phyloP scores from a whole-genome alignment of 2,113 vertebrate species.

The Trichomycterus rosablanca region DNA sequence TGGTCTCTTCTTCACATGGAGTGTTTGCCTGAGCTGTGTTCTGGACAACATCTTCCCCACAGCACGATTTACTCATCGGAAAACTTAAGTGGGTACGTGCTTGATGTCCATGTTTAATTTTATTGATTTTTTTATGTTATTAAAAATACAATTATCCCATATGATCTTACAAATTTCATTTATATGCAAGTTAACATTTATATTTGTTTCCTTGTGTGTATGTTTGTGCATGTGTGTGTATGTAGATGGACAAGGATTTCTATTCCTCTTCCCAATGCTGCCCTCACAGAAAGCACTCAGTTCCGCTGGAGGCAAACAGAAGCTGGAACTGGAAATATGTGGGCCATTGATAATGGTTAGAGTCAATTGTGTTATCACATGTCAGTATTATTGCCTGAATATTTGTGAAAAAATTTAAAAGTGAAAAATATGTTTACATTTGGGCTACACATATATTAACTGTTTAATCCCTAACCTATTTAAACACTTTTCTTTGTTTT shows the following conservation, averaged over 20 bases:
- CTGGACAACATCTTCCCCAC: constrained; percentile 88
- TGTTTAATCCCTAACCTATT: too few relatives aligned
- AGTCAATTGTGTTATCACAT: too few relatives aligned
- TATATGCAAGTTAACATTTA: too few relatives aligned
- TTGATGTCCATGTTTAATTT: background rate
- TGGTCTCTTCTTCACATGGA: constrained; percentile 92
- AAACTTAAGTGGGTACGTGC: constrained; percentile 89
- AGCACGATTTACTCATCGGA: constrained; percentile 93
- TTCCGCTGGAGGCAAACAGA: constrained; percentile 93
- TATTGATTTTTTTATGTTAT: too few relatives aligned
- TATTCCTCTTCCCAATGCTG: constrained; percentile 87
- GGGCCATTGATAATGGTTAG: constrained; percentile 95
- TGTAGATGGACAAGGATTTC: constrained; percentile 93
- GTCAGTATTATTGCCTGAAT: too few relatives aligned
- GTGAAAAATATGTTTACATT: too few relatives aligned
- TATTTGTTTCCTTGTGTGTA: background rate
- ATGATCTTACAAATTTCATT: too few relatives aligned
- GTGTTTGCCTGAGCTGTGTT: constrained; percentile 90
- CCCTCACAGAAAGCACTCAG: constrained; percentile 82
- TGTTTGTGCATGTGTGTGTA: constrained; percentile 50
- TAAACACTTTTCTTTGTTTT: too few relatives aligned
- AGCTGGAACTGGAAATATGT: constrained; percentile 84
- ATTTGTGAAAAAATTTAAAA: too few relatives aligned
- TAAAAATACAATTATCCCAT: too few relatives aligned
- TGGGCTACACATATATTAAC: too few relatives aligned